These are phyloP conservation scores for Lepisosteus oculatus DNA, from an alignment of 2,113 vertebrate species.

Conservation along the genomic window DNA sequence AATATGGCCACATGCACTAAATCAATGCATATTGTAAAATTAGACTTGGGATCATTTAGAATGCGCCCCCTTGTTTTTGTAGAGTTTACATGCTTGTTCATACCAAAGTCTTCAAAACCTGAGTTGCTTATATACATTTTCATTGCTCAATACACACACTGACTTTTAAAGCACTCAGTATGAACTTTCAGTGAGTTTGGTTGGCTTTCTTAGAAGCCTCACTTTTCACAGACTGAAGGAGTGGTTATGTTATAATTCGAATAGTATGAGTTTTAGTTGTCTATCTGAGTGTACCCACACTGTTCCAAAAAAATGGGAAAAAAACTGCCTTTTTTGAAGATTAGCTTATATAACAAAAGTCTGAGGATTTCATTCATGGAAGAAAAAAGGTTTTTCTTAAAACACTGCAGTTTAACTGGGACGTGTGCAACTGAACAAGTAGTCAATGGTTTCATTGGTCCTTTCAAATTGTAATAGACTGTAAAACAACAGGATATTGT, in stretches of 20 bases:
- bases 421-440: constrained; percentile 54
- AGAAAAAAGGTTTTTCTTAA: constrained; percentile 30
- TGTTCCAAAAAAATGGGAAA: not conserved
- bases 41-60: no score
- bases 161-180: constrained; percentile 15
- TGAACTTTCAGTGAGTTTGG: not conserved
- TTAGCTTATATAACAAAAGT: no score
- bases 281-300: no score
- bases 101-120: constrained; percentile 62
- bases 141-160: not conserved
- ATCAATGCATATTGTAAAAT: no score
- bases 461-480: constrained; percentile 38
- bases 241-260: constrained; percentile 15
- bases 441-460: constrained; percentile 40
- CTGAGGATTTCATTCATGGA: not conserved
- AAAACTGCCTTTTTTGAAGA: constrained; percentile 46
- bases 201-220: constrained; percentile 38
- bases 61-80: constrained; percentile 9
- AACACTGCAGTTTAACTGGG: constrained; percentile 39
- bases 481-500: constrained; percentile 27
- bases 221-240: constrained; percentile 24
- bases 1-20: no score
- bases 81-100: constrained; percentile 42
- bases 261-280: not conserved
- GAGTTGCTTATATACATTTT: constrained; percentile 23